Percentiles rank a stretch among this genome's conserved stretches.
These are phyloP conservation scores for Ctena decussata DNA, from an alignment of 2,888 invertebrate genomes.

Conservation along the genomic window DNA sequence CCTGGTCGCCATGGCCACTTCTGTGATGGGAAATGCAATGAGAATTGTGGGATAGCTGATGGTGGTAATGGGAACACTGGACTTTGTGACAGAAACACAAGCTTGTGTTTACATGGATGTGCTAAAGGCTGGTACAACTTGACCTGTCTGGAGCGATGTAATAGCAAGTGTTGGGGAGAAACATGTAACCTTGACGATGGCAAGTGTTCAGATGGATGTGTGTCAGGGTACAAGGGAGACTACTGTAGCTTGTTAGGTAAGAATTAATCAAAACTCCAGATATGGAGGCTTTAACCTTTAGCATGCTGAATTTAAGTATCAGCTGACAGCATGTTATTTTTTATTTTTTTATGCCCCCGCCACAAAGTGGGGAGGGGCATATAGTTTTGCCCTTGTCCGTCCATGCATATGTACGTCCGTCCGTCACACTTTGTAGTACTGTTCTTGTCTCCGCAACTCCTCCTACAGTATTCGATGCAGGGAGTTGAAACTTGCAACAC, in stretches of 20 bases:
- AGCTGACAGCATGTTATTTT: too few species aligned
- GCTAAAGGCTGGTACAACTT: constrained; percentile 43
- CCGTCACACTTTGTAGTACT: too few species aligned
- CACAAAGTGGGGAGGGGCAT: too few species aligned
- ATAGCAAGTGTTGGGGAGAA: constrained; percentile 33
- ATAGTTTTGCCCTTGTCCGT: too few species aligned
- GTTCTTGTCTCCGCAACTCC: too few species aligned
- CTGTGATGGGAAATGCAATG: constrained; percentile 27
- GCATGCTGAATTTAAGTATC: too few species aligned
- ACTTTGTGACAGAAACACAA: constrained; percentile 37
- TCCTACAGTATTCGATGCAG: too few species aligned
- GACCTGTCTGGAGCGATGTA: constrained; percentile 40
- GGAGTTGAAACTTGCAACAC: too few species aligned
- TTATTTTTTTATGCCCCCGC: too few species aligned
- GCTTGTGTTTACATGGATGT: constrained; percentile 45
- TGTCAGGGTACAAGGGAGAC: constrained; percentile 31
- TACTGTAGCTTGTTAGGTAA: constrained; percentile 21
- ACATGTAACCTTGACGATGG: constrained; percentile 35
- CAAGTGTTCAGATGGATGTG: constrained; percentile 43
- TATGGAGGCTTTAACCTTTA: too few species aligned
- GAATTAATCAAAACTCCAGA: too few species aligned
- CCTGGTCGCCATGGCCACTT: constrained; percentile 34
- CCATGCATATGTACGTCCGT: too few species aligned
- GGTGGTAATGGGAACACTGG: neutral
- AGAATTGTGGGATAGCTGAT: neutral